Conservation (phyloP, 2,888 invertebrate genomes). For the Dione vanillae region DNA sequence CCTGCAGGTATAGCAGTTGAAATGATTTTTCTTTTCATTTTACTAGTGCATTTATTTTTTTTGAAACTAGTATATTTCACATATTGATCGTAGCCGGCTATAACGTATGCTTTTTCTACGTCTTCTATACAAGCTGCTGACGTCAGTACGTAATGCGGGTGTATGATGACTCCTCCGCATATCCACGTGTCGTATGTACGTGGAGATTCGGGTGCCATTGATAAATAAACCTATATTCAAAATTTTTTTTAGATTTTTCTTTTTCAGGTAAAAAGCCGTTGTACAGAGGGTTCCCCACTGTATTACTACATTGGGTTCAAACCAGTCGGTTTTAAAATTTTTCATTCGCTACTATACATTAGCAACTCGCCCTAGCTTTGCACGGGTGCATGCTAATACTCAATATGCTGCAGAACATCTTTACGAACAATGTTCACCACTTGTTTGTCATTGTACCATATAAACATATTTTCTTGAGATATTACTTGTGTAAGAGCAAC, state of each 20-base stretch:
- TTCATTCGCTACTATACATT: too few relatives aligned
- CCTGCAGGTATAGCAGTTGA: conserved; percentile 57
- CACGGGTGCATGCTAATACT: too few relatives aligned
- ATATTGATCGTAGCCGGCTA: conserved; percentile 55
- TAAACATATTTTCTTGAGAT: too few relatives aligned
- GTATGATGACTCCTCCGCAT: conserved; percentile 53
- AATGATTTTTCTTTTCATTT: conserved; percentile 57
- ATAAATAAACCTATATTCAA: conserved; percentile 45
- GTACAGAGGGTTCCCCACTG: too few relatives aligned
- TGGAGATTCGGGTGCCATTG: conserved; percentile 37
- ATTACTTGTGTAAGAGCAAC: too few relatives aligned
- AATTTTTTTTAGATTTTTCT: background rate
- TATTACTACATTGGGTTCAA: too few relatives aligned
- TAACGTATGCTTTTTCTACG: conserved; percentile 49
- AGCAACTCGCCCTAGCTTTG: too few relatives aligned
- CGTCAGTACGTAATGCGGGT: conserved; percentile 46
- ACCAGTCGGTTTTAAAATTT: too few relatives aligned
- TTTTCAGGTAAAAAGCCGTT: too few relatives aligned
- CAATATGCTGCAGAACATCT: too few relatives aligned
- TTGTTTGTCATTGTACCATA: too few relatives aligned
- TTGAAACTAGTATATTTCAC: conserved; percentile 49
- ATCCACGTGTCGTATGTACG: conserved; percentile 50
- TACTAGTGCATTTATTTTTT: conserved; percentile 53
- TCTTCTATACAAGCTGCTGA: conserved; percentile 56
- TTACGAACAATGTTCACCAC: too few relatives aligned